These are phyloP conservation scores for Dreissena polymorpha DNA, from an alignment of 1,140 invertebrate genomes.

Conservation along the genomic window DNA sequence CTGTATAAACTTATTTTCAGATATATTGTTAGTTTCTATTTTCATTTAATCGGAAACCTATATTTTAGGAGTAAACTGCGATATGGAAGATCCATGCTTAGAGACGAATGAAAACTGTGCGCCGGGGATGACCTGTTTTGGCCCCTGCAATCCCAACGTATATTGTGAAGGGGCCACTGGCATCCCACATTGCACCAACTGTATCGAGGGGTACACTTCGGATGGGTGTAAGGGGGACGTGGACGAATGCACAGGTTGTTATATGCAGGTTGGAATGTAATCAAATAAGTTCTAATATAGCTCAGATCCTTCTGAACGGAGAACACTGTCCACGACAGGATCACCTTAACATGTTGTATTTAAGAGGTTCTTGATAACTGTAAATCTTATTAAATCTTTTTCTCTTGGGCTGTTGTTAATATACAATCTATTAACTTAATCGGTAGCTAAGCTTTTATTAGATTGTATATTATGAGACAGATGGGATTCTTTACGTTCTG, in stretches of 20 bases:
- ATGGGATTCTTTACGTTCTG: too few relatives aligned
- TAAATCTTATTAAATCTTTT: neutral
- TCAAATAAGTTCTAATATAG: neutral
- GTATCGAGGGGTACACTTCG: slow-evolving; percentile 22
- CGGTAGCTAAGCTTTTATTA: neutral
- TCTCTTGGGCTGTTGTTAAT: neutral
- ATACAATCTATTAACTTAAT: neutral
- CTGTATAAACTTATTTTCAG: too few relatives aligned
- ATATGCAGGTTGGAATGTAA: too few relatives aligned
- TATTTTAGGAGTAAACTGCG: slow-evolving; percentile 32
- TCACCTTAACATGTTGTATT: neutral
- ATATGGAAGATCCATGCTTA: slow-evolving; percentile 31
- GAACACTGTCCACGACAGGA: neutral
- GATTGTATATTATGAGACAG: too few relatives aligned
- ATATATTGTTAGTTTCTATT: too few relatives aligned
- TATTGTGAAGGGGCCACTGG: slow-evolving; percentile 40
- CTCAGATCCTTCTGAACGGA: neutral
- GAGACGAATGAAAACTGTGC: slow-evolving; percentile 20
- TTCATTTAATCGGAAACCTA: too few relatives aligned
- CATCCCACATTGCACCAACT: slow-evolving; percentile 9
- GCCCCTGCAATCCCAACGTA: slow-evolving; percentile 27
- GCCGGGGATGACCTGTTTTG: slow-evolving; percentile 1
- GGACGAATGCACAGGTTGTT: slow-evolving; percentile 29
- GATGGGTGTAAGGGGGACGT: slow-evolving; percentile 10
- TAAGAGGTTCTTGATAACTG: neutral